Evolutionary conservation across 2,797 vertebrate species (phyloP), one percentile per base, ranked within the genome.

Genomic region (Pseudochromis fuscus): DNA sequence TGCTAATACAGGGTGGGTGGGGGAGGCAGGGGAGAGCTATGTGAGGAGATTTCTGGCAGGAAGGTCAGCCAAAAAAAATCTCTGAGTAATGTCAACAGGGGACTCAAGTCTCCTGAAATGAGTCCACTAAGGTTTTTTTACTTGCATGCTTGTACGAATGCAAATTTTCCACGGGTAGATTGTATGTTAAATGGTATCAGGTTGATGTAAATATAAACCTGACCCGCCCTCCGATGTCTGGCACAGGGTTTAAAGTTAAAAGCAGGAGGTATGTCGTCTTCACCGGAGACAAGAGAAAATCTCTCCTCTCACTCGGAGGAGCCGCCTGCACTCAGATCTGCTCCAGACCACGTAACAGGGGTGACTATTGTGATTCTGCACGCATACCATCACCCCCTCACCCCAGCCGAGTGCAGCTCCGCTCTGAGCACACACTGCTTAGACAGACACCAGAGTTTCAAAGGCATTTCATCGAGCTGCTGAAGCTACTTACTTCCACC

Each of bases 281-380:
- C 48, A 24, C 31, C 44, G 62, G 72, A 56, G 72, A 83, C 67
- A 37, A 73, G 52, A 27, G 56, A 61, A 57, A 69, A 77, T 63
- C 71, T 71, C 51, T 66, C 49, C 58, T 56, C 73, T 75, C 68
- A 48, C 63, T 60, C 53, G 24, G 70, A 70, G 72, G 69, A 75
- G 65, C 77, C 46, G 68, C 71, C 75, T 73, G 33, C 72, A 61
- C 82, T 89, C 76, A 86, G 87, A 89, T 90, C 83, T 67, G 64
- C 88, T 82, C 53, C 57, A 62, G 71, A 88, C 66, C 81, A 76
- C 79, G 66, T 89, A 91, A 92, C 81, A 84, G 82, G 88, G 90
- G 83, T 86, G 90, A 90, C 88, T 56, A 89, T 91, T 89, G 60
- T 66, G 75, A 93, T 93, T 92, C 87, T 88, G 85, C 89, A 90